Evolutionary conservation across 2,113 vertebrate genomes (phyloP).

Genomic region (Vidua macroura): DNA sequence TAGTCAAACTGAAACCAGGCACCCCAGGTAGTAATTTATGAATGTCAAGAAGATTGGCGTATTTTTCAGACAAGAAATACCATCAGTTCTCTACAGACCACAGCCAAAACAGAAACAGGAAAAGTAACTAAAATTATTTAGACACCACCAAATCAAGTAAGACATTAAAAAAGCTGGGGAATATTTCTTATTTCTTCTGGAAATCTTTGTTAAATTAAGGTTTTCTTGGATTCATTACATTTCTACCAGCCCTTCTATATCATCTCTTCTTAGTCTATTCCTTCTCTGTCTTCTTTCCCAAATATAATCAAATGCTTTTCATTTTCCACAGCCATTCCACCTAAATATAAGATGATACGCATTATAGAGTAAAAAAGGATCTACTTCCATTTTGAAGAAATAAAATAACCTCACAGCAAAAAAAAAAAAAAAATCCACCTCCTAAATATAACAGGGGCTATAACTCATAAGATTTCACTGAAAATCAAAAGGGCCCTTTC

Average conservation of each 20-base stretch:
- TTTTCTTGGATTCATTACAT: neutral
- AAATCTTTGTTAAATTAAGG: neutral
- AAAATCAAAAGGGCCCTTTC: neutral
- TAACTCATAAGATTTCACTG: neutral
- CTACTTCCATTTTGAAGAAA: neutral
- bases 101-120: slow-evolving; percentile 34
- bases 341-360: neutral
- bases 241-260: neutral
- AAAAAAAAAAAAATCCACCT: neutral
- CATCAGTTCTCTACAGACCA: slow-evolving; percentile 18
- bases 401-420: neutral
- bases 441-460: neutral
- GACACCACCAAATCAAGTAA: neutral
- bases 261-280: neutral
- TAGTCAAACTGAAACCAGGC: slow-evolving; percentile 39
- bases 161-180: neutral
- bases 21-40: slow-evolving; percentile 52
- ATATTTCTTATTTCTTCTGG: neutral
- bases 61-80: slow-evolving; percentile 38
- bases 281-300: neutral
- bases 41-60: slow-evolving; percentile 17
- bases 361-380: neutral
- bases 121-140: slow-evolving; percentile 14
- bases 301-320: neutral
- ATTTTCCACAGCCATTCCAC: neutral